Evolutionary conservation across 2,888 invertebrate species (phyloP).

Genomic region (Thysanoteuthis rhombus): DNA sequence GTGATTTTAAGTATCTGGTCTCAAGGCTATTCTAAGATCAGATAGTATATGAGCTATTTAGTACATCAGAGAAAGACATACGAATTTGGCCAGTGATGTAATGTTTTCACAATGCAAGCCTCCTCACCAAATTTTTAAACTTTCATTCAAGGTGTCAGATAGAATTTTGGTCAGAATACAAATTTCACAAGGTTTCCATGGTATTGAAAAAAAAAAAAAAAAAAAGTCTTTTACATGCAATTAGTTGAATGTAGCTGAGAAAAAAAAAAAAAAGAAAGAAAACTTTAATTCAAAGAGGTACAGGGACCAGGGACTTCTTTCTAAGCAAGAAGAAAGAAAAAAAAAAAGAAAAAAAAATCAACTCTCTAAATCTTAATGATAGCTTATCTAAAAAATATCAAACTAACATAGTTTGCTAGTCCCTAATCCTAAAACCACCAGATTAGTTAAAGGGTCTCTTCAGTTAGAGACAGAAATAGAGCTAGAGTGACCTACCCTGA

Average conservation of each 20-base stretch:
- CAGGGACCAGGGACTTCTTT: too few relatives aligned
- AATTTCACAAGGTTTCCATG: background rate
- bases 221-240: too few relatives aligned
- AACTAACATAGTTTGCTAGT: background rate
- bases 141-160: background rate
- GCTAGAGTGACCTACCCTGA: background rate
- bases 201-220: background rate
- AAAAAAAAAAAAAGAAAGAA: too few relatives aligned
- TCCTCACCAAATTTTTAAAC: background rate
- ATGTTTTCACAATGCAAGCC: background rate
- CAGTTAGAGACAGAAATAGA: background rate
- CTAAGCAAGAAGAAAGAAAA: too few relatives aligned
- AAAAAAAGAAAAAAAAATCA: too few relatives aligned
- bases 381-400: background rate
- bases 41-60: background rate
- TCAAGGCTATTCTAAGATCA: too few relatives aligned
- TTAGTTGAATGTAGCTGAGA: too few relatives aligned
- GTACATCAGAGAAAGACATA: background rate
- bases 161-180: background rate
- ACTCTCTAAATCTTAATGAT: too few relatives aligned
- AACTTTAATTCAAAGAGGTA: too few relatives aligned
- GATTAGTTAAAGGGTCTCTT: background rate
- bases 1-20: too few relatives aligned
- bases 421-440: background rate
- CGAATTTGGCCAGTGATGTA: background rate